Percentiles rank a stretch among this genome's conserved stretches.
Evolutionary conservation across 2,113 vertebrate genomes (phyloP).

Genomic region (Megaptera novaeangliae): DNA sequence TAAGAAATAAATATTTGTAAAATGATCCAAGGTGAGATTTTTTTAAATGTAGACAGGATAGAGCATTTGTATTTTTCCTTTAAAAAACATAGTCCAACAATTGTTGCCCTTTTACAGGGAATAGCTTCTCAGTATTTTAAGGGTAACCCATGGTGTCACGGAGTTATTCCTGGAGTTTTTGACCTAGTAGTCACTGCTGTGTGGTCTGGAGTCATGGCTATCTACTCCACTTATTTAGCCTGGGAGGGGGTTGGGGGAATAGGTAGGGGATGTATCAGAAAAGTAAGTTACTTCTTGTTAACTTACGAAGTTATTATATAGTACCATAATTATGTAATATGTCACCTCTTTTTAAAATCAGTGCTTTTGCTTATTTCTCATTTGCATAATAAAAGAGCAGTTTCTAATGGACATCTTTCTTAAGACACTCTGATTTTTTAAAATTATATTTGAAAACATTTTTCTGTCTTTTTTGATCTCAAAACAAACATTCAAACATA

Average conservation of each 20-base stretch:
- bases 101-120: background rate
- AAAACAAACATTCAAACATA: background rate
- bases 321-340: background rate
- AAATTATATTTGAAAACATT: background rate
- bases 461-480: background rate
- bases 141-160: background rate
- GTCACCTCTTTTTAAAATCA: background rate
- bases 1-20: constrained; percentile 15
- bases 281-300: background rate
- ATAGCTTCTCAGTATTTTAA: background rate
- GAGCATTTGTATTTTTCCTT: background rate
- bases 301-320: background rate
- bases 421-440: background rate
- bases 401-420: background rate
- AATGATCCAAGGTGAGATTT: background rate
- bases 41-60: background rate
- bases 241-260: too few species aligned
- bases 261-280: background rate
- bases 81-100: background rate
- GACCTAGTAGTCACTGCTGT: background rate
- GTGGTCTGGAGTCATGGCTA: background rate
- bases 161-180: background rate
- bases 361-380: background rate
- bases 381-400: background rate
- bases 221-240: background rate